These are phyloP conservation scores for Arenicola marina DNA, from an alignment of 2,888 invertebrate genomes.

Conservation along the genomic window DNA sequence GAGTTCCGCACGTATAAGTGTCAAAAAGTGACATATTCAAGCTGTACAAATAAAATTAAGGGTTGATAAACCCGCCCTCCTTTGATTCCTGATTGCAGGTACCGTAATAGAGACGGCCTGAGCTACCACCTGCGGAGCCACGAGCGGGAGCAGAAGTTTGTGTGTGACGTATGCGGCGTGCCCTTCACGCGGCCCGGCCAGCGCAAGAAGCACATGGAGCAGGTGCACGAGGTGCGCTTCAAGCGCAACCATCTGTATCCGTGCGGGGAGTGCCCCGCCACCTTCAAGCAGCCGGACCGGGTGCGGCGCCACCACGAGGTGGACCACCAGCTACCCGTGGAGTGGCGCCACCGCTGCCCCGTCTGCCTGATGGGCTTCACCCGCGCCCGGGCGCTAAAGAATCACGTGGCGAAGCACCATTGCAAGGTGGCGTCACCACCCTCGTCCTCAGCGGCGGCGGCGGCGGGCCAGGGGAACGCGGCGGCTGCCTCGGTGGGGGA, in stretches of 20 bases:
- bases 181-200: constrained; percentile 17
- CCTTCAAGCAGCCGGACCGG: constrained; percentile 27
- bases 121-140: constrained; percentile 30
- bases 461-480: too few species aligned
- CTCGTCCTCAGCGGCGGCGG: too few species aligned
- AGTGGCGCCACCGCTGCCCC: constrained; percentile 20
- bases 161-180: constrained; percentile 20
- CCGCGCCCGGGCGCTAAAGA: constrained; percentile 23
- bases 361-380: constrained; percentile 28
- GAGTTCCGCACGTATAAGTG: too few species aligned
- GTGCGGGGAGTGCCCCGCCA: constrained; percentile 16
- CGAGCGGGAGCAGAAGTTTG: constrained; percentile 12
- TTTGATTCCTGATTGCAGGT: too few species aligned
- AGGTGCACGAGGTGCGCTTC: constrained; percentile 10
- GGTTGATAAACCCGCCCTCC: not conserved
- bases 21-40: too few species aligned
- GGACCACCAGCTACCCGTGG: constrained; percentile 13
- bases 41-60: not conserved
- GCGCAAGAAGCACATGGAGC: constrained; percentile 18
- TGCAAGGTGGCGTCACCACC: not conserved
- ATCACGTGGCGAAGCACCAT: constrained; percentile 21
- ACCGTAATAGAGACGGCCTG: constrained; percentile 29
- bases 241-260: constrained; percentile 25
- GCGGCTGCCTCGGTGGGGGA: too few species aligned
- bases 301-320: constrained; percentile 28